Percentiles rank a stretch among this genome's conserved stretches.
phyloP scores from a whole-genome alignment of 2,113 vertebrate species.

The Phoxinus phoxinus region DNA sequence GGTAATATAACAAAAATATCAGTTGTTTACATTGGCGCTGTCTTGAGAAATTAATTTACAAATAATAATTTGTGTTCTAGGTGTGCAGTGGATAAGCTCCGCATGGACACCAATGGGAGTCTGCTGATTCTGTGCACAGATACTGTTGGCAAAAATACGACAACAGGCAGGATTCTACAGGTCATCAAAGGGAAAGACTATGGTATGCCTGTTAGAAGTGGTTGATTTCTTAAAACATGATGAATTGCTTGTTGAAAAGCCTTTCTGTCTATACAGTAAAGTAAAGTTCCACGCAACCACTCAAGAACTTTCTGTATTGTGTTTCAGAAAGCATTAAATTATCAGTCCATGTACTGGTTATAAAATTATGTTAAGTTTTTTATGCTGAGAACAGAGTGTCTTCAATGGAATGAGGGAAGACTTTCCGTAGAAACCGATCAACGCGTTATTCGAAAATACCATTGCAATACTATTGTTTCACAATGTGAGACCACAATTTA shows the following conservation, averaged over 20 bases:
- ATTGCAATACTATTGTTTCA: slow-evolving; percentile 49
- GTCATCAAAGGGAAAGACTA: slow-evolving; percentile 95
- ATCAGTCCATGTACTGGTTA: background rate
- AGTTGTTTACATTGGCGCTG: slow-evolving; percentile 8
- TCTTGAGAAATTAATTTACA: background rate
- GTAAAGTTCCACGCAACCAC: background rate
- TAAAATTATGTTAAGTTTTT: slow-evolving; percentile 13
- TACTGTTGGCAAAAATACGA: slow-evolving; percentile 88
- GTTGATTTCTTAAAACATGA: slow-evolving; percentile 9
- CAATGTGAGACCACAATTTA: slow-evolving; percentile 62
- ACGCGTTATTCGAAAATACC: slow-evolving; percentile 50
- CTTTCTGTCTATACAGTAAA: too few species aligned
- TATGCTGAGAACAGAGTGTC: slow-evolving; percentile 1
- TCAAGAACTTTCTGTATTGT: slow-evolving; percentile 23
- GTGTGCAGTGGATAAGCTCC: slow-evolving; percentile 91
- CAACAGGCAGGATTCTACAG: slow-evolving; percentile 91
- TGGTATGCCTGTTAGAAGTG: slow-evolving; percentile 78
- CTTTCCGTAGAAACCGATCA: slow-evolving; percentile 26
- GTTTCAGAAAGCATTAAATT: slow-evolving; percentile 24
- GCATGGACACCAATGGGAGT: slow-evolving; percentile 84
- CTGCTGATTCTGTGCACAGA: slow-evolving; percentile 95
- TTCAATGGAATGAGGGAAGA: background rate
- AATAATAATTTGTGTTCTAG: slow-evolving; percentile 68
- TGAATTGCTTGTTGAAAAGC: too few species aligned
- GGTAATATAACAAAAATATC: background rate